Conservation (phyloP, 2,797 vertebrate species). For the Scyliorhinus canicula region DNA sequence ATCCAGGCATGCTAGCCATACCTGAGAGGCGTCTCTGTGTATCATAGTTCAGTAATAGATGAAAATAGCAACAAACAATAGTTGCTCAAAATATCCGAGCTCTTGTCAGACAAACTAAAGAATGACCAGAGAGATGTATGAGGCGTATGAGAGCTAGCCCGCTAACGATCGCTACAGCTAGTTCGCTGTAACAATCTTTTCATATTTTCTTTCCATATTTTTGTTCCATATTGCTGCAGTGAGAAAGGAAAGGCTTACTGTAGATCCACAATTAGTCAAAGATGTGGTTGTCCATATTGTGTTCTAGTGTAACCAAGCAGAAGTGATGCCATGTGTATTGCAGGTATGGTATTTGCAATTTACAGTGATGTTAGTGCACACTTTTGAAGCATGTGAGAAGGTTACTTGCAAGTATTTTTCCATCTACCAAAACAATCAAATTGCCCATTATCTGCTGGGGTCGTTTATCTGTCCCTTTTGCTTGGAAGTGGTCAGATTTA, state of each 20-base stretch:
- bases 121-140: background rate
- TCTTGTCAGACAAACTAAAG: background rate
- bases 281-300: background rate
- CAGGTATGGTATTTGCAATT: background rate
- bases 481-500: too few relatives aligned
- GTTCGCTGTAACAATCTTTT: too few relatives aligned
- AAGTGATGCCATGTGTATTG: background rate
- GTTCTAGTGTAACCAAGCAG: background rate
- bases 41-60: background rate
- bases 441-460: background rate
- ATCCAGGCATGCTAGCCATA: background rate
- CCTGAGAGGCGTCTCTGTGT: background rate
- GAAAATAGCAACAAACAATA: background rate
- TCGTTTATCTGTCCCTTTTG: background rate
- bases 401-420: background rate
- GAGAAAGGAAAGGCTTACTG: background rate
- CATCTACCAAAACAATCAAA: background rate
- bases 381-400: background rate
- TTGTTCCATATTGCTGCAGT: background rate
- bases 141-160: background rate
- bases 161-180: too few relatives aligned
- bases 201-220: too few relatives aligned
- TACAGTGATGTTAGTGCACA: background rate
- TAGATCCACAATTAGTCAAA: background rate
- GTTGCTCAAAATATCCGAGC: background rate